Evolutionary conservation across 2,797 vertebrate species (phyloP).

Genomic region (Scleropages formosus): DNA sequence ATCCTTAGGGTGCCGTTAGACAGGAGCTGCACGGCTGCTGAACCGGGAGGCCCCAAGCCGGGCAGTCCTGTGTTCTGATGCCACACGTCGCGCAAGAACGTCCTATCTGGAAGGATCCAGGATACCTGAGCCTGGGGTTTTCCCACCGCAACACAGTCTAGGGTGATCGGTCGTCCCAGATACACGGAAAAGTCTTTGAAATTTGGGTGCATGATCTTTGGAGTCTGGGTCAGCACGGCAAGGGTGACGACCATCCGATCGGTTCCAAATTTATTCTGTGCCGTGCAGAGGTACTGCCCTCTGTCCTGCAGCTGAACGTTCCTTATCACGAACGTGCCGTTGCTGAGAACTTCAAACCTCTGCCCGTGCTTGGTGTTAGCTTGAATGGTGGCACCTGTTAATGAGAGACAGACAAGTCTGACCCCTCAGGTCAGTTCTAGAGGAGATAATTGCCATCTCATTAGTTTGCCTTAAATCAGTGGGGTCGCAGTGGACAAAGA

Average conservation of each 20-base stretch:
- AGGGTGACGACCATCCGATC: constrained; percentile 71
- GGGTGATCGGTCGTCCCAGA: constrained; percentile 57
- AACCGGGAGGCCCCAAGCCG: constrained; percentile 36
- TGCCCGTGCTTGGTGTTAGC: constrained; percentile 66
- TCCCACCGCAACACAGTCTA: constrained; percentile 68
- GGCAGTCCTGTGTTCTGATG: too few species aligned
- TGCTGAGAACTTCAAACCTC: constrained; percentile 74
- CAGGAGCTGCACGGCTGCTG: constrained; percentile 56
- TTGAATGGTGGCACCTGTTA: constrained; percentile 71
- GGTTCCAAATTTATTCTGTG: constrained; percentile 68
- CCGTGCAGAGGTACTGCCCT: constrained; percentile 76
- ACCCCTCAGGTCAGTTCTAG: neutral
- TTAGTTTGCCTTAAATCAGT: constrained; percentile 15
- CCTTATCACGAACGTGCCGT: constrained; percentile 73
- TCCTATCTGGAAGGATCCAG: constrained; percentile 76
- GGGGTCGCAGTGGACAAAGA: constrained; percentile 14
- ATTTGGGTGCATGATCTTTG: constrained; percentile 59
- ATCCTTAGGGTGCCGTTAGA: constrained; percentile 72
- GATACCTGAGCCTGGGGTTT: constrained; percentile 72
- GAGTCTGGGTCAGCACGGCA: constrained; percentile 67
- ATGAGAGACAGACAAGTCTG: neutral
- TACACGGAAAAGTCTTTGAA: constrained; percentile 61
- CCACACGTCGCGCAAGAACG: constrained; percentile 59
- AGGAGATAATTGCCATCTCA: neutral
- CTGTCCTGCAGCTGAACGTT: constrained; percentile 74